Evolutionary conservation across 2,888 invertebrate species (phyloP).

Genomic region (Pterobdella sp.): DNA sequence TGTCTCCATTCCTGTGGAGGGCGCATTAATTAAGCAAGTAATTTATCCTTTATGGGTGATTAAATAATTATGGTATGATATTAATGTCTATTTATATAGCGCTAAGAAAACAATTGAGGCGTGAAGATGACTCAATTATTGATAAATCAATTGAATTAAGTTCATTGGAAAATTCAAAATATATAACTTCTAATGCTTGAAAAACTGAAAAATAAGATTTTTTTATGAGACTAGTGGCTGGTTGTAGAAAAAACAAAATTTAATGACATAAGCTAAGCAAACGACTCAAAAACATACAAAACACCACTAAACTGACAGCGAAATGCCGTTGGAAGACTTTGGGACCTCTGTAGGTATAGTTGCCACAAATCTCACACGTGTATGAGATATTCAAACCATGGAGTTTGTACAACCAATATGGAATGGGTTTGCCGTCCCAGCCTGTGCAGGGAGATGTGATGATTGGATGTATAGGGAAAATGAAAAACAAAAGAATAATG

Average conservation of each 20-base stretch:
- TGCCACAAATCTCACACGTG: slow-evolving; percentile 98
- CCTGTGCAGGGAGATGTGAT: too few relatives aligned
- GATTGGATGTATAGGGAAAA: too few relatives aligned
- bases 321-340: slow-evolving; percentile 99
- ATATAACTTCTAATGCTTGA: too few relatives aligned
- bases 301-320: slow-evolving; percentile 57
- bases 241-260: neutral
- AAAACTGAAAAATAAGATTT: too few relatives aligned
- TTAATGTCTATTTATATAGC: too few relatives aligned
- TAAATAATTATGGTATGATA: too few relatives aligned
- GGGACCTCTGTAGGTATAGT: slow-evolving; percentile 94
- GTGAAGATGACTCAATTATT: too few relatives aligned
- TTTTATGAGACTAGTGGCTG: too few relatives aligned
- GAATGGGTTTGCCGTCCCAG: slow-evolving; percentile 89
- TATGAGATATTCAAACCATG: slow-evolving; percentile 98
- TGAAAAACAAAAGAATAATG: too few relatives aligned
- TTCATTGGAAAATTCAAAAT: too few relatives aligned
- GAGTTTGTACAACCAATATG: slow-evolving; percentile 96
- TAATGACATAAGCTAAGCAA: neutral
- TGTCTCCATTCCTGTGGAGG: slow-evolving; percentile 63
- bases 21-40: neutral
- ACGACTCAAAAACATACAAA: neutral
- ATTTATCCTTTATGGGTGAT: neutral
- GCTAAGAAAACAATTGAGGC: too few relatives aligned
- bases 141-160: too few relatives aligned